Base-by-base conservation (phyloP, 2,888 invertebrate genomes). In the Drosophila austrosaltans region DNA sequence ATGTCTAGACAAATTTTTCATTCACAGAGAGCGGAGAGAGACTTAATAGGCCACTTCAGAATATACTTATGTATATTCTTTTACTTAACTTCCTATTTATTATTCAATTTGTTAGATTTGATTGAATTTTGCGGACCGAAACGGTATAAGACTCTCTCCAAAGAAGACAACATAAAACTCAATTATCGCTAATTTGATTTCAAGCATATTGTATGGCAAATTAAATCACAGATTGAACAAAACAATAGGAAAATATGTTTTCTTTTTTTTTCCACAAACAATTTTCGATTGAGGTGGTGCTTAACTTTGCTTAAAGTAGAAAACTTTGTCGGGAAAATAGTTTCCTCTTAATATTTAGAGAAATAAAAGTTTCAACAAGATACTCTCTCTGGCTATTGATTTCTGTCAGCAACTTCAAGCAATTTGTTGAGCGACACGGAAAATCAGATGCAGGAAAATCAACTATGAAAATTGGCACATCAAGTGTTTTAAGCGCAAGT, bases 381-480 rank as follows among this genome's bases (percentile, higher is more conserved):
- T 66, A 68, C 69, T 69, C 60, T 16, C 69, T 69, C 60, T 16
- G 1, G 22, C 63, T 62, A 63, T 65, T 76, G 74, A 76, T 79
- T 76, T 53, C 64, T 59, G 77, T 63, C 69, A 66, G 60, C 65
- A 76, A 72, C 69, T 75, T 71, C 53, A 56, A 61, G 75, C 68
- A 66, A 79, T 69, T 59, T 28, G 20, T 0, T 20, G 44, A 20
- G 20, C 22, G 22, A 10, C 42, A 28, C 32, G n/a, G 67, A 25
- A 58, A 61, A 40, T 62, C 6, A 28, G 8, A 20, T 48, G 36
- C 32, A 57, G 22, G 28, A 48, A 57, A 62, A 77, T 81, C 79
- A 87, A 75, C 76, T 82, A 79, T 87, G 87, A 87, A 82, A 87
- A 87, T 83, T 87, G 87, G 80, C 85, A 83, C 79, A 83, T 83